Base-by-base conservation (phyloP, 2,888 invertebrate species). In the Xanthostigma xanthostigma region DNA sequence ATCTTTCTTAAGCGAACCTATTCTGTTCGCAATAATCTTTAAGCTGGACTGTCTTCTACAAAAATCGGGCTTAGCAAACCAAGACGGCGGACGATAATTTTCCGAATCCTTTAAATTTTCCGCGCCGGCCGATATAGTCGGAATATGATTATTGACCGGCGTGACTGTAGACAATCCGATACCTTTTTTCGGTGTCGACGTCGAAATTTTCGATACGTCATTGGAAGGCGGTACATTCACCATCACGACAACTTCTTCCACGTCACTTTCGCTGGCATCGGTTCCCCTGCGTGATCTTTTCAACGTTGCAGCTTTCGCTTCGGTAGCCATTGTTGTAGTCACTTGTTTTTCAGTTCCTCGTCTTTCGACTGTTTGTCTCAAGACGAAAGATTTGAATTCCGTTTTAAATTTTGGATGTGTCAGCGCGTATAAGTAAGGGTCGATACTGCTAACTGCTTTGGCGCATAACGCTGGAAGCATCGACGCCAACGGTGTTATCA, bases 391-490 rank as follows among this genome's bases (percentile, higher is more conserved):
- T 50, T 66, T 64, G 33, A 77, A 66, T 61, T 84, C 84, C 53
- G 72, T 71, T 46, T 79, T 76, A 65, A 84, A 85, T 58, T 75
- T 77, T 0, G 88, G 87, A 70, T 89, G 88, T 2, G 81, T 85
- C 39, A 85, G 76, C 6, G 85, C 81, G 61, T 86, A 86, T 51
- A 86, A 72, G 59, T 84, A 85, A 0, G 89, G 88, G 66, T 90
- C 85, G 51, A 86, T 73, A 60, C 86, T 85, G 38, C 86, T 84
- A 0, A 87, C 84, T 0, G 81, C 77, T 65, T 90, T 90, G 62
- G 86, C 86, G 62, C 86, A 84, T 52, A 85, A 65, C 1, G 85
- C 85, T 0, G 86, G 87, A 37, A 85, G 70, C 82, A 85, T 84
- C 0, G 85, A 84, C 5, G 72, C 66, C 36, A 79, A 59, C 0